A percentile compares a stretch with the other conserved stretches of the same genome.
phyloP scores from a whole-genome alignment of 2,113 vertebrate species.

The Ictalurus furcatus region DNA sequence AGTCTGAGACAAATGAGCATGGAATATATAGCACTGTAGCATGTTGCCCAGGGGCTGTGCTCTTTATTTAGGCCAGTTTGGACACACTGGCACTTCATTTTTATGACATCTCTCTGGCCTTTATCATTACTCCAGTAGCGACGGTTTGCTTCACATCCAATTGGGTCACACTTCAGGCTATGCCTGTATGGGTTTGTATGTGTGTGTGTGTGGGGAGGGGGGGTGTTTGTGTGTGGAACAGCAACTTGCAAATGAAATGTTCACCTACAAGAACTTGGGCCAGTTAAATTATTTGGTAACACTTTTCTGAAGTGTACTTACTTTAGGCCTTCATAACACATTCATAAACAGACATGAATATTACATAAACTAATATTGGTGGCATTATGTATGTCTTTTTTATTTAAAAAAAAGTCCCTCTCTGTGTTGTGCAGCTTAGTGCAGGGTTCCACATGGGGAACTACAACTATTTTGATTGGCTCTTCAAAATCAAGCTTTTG shows the following conservation, averaged over 20 bases:
- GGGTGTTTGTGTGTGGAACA: not conserved
- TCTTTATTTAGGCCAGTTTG: conserved; percentile 46
- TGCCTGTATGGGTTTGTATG: conserved; percentile 39
- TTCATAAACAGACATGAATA: not conserved
- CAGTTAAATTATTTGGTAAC: not conserved
- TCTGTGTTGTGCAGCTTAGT: no score
- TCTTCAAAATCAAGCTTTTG: no score
- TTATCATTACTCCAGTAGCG: conserved; percentile 52
- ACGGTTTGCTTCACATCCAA: conserved; percentile 66
- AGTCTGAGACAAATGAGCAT: conserved; percentile 21
- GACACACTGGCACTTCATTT: conserved; percentile 29
- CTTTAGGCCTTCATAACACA: not conserved
- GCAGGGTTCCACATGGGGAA: no score
- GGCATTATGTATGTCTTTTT: not conserved
- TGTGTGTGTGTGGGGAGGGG: not conserved
- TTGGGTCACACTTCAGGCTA: conserved; percentile 70
- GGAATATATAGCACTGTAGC: not conserved
- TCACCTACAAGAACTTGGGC: not conserved
- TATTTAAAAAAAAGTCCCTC: no score
- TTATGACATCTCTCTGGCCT: conserved; percentile 49
- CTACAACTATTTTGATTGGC: no score
- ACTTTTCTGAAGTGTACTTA: not conserved
- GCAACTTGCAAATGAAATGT: not conserved
- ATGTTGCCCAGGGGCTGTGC: conserved; percentile 11
- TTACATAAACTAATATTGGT: not conserved